These are phyloP conservation scores for human (Homo sapiens) DNA, from an alignment of 2,113 vertebrate species.

Conservation along the genomic window DNA sequence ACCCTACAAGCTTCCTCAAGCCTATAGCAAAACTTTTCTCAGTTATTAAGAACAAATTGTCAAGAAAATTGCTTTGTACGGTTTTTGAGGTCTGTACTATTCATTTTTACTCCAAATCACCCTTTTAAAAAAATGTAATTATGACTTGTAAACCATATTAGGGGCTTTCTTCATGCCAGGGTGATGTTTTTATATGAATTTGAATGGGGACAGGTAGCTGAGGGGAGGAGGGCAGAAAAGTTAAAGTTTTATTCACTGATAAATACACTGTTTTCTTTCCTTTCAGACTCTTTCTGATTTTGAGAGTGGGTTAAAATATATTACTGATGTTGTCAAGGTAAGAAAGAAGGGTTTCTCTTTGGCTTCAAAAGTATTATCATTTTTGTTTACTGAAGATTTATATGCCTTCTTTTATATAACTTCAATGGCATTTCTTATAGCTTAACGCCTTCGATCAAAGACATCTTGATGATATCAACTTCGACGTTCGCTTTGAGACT, in stretches of 20 bases:
- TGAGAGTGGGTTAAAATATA: slow-evolving; percentile 88
- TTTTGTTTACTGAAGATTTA: not conserved
- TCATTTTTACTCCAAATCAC: not conserved
- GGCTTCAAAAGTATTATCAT: not conserved
- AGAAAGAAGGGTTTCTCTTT: not conserved
- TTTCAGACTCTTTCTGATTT: slow-evolving; percentile 92
- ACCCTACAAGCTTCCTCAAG: slow-evolving; percentile 89
- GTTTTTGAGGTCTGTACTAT: slow-evolving; percentile 90
- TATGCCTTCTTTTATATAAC: not conserved
- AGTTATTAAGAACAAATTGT: slow-evolving; percentile 90
- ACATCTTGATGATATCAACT: slow-evolving; percentile 96
- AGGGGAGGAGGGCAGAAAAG: not conserved
- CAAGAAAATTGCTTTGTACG: slow-evolving; percentile 90
- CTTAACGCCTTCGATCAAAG: slow-evolving; percentile 94
- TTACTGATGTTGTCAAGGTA: slow-evolving; percentile 94
- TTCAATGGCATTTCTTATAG: slow-evolving; percentile 79
- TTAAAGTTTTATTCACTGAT: not conserved
- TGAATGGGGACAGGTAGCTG: not conserved
- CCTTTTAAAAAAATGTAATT: not conserved
- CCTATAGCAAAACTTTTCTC: slow-evolving; percentile 95
- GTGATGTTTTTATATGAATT: not conserved
- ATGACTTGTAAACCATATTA: not conserved
- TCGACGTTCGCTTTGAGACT: slow-evolving; percentile 91
- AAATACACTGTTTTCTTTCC: not conserved
- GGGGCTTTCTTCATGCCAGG: not conserved